Evolutionary conservation across 2,113 vertebrate genomes (phyloP), one percentile per base, ranked within the genome.

Genomic region (Cervus canadensis): DNA sequence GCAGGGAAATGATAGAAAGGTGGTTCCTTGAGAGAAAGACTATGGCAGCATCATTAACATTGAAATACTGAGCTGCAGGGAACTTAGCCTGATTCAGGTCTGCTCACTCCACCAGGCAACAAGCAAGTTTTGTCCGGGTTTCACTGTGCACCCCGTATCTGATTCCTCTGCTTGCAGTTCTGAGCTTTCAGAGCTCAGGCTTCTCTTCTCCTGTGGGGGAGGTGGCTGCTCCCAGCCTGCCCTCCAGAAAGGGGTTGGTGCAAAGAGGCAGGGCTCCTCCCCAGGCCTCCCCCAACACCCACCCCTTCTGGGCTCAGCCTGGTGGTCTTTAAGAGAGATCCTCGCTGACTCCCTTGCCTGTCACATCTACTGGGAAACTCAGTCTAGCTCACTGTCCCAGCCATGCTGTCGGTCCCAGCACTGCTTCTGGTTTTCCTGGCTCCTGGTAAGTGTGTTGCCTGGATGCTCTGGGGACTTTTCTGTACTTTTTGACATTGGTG

Each of bases 111-210:
- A 2, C 11, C 3, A 43, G 91, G 21, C 2, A 19, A 56, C 36
- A n/a, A 28, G 30, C 62, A 13, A n/a, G 30, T 7, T 62, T 10
- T 5, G 26, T 43, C 15, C 2, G 1, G 0, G 15, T 79, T 48
- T 48, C 76, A 1, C 43, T 16, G 14, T 45, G 14, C 23, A 15
- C 6, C n/a, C 26, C 10, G 10, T 11, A 43, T 30, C 25, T 26
- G 48, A 26, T 28, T 15, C 28, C 25, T 54, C 21, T 40, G 52
- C 52, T 54, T 50, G 71, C 54, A 56, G 13, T 21, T 89, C 64
- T 14, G n/a, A 30, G 50, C n/a, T 28, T 64, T 30, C 45, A 3
- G 33, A 26, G 13, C 87, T 30, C 76, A 48, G 25, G 25, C 23
- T 67, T 9, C 25, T 14, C 4, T 26, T 30, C n/a, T 67, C 79